These are phyloP conservation scores for Scaptomyza graminum DNA, from an alignment of 1,140 invertebrate genomes.

Conservation along the genomic window DNA sequence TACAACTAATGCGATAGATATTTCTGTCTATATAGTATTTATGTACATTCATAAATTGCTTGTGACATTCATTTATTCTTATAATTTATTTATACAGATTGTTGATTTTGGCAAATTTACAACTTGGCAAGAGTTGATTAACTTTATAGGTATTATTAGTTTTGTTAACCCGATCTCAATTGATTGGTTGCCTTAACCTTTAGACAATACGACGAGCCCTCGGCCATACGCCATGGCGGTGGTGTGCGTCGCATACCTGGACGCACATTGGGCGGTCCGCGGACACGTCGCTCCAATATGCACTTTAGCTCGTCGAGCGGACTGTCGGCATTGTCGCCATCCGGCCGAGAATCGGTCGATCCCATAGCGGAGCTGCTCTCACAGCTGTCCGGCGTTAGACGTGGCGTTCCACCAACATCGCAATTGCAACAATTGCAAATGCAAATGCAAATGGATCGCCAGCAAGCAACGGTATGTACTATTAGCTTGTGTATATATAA, in stretches of 20 bases:
- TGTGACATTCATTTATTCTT: slow-evolving; percentile 12
- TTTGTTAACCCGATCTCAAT: background rate
- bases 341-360: slow-evolving; percentile 94
- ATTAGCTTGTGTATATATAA: slow-evolving; percentile 44
- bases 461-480: slow-evolving; percentile 88
- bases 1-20: background rate
- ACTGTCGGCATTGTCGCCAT: slow-evolving; percentile 91
- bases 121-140: slow-evolving; percentile 13
- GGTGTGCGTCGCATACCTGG: slow-evolving; percentile 93
- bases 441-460: slow-evolving; percentile 94
- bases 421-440: slow-evolving; percentile 95
- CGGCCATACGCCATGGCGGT: slow-evolving; percentile 90
- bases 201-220: slow-evolving; percentile 91
- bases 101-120: slow-evolving; percentile 8
- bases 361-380: slow-evolving; percentile 97
- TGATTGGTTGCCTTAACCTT: slow-evolving; percentile 86
- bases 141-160: background rate
- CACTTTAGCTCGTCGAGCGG: slow-evolving; percentile 94
- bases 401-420: slow-evolving; percentile 89
- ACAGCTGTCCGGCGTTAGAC: slow-evolving; percentile 94
- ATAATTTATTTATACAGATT: slow-evolving; percentile 6
- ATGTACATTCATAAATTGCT: background rate
- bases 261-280: slow-evolving; percentile 89
- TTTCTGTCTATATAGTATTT: background rate
- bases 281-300: slow-evolving; percentile 94